phyloP scores from a whole-genome alignment of 2,797 vertebrate genomes.

The Poecilia wingei region DNA sequence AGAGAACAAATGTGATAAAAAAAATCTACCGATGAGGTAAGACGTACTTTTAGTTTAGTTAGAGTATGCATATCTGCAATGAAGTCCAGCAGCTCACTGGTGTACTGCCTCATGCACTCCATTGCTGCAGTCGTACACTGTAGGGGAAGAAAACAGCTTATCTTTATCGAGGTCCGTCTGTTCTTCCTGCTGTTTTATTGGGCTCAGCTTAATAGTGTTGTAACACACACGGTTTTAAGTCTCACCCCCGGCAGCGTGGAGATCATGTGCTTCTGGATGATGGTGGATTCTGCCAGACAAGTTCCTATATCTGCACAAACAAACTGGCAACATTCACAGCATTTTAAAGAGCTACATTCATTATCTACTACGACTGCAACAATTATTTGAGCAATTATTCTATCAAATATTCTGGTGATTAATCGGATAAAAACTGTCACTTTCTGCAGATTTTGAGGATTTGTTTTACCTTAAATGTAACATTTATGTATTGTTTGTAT shows the following conservation, averaged over 20 bases:
- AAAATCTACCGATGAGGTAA: not conserved
- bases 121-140: conserved; percentile 97
- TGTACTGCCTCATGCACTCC: conserved; percentile 96
- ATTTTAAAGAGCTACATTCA: conserved; percentile 17
- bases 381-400: too few relatives aligned
- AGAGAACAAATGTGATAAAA: not conserved
- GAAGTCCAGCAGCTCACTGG: conserved; percentile 96
- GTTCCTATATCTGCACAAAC: conserved; percentile 97
- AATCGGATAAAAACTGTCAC: too few relatives aligned
- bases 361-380: too few relatives aligned
- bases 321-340: conserved; percentile 84
- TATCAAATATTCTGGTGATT: too few relatives aligned
- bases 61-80: conserved; percentile 99
- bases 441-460: too few relatives aligned
- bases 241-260: conserved; percentile 93
- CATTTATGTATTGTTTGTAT: too few relatives aligned
- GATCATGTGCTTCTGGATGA: conserved; percentile 99
- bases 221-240: conserved; percentile 48
- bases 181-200: conserved; percentile 65
- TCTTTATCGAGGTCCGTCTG: conserved; percentile 46
- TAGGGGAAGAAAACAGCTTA: conserved; percentile 61
- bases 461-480: too few relatives aligned
- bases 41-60: conserved; percentile 94
- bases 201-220: conserved; percentile 59
- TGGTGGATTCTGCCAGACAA: conserved; percentile 94